These are phyloP conservation scores for Lochmaea crataegi DNA, from an alignment of 2,888 invertebrate genomes.

Conservation along the genomic window DNA sequence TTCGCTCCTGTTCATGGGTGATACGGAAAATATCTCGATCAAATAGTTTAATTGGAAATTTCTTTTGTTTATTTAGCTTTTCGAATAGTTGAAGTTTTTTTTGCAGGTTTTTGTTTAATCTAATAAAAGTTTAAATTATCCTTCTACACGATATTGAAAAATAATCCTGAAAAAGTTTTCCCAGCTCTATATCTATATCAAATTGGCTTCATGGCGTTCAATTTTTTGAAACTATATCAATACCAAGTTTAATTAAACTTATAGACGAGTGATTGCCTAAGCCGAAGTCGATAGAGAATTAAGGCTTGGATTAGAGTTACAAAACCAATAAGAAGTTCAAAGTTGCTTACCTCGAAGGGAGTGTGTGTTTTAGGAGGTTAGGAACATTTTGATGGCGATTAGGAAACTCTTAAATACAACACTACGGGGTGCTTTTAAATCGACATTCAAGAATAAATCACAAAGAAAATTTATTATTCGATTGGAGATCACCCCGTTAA, in stretches of 20 bases:
- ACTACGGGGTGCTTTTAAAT: background rate
- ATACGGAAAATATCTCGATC: too few relatives aligned
- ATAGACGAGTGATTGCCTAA: conserved; percentile 54
- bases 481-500: too few relatives aligned
- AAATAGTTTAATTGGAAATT: too few relatives aligned
- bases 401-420: conserved; percentile 7
- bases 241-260: conserved; percentile 58
- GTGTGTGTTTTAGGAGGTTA: conserved; percentile 15
- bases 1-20: too few relatives aligned
- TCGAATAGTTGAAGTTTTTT: too few relatives aligned
- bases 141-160: background rate
- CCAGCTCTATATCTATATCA: conserved; percentile 6
- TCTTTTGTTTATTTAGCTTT: too few relatives aligned
- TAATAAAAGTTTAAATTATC: background rate
- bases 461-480: too few relatives aligned
- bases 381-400: conserved; percentile 47
- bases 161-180: background rate
- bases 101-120: background rate
- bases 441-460: too few relatives aligned
- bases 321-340: conserved; percentile 58
- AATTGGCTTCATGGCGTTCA: conserved; percentile 26
- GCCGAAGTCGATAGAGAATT: conserved; percentile 56
- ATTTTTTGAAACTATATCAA: conserved; percentile 44
- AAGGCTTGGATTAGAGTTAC: conserved; percentile 57
- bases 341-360: conserved; percentile 41